A percentile compares a stretch with the other conserved stretches of the same genome.
Conservation (phyloP, 2,888 invertebrate species). For the Subacronicta megacephala region DNA sequence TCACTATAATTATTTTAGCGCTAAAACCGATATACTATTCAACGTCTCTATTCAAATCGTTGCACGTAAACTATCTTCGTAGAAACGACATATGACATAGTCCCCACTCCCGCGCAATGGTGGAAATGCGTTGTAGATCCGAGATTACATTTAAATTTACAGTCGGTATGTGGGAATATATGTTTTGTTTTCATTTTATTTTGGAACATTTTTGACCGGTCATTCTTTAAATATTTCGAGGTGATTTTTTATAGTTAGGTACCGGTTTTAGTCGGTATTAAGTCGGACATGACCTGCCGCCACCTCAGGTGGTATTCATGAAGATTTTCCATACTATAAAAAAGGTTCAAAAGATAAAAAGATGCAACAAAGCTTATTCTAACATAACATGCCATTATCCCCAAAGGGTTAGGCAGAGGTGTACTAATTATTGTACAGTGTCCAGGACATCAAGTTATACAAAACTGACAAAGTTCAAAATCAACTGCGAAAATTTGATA, state of each 20-base stretch:
- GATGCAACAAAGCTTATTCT: too few relatives aligned
- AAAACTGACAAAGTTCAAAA: too few relatives aligned
- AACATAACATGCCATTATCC: too few relatives aligned
- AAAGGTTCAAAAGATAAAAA: too few relatives aligned
- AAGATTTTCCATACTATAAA: too few relatives aligned
- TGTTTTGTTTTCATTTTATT: constrained; percentile 54
- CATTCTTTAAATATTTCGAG: constrained; percentile 49
- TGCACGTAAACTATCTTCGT: constrained; percentile 26
- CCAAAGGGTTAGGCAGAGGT: too few relatives aligned
- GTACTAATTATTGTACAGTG: too few relatives aligned
- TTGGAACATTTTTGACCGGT: constrained; percentile 51
- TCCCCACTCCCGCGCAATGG: constrained; percentile 18
- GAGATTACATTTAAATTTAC: constrained; percentile 44
- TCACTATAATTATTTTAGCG: constrained; percentile 12
- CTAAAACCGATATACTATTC: constrained; percentile 25
- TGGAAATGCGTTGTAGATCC: constrained; percentile 23
- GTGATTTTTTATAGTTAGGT: constrained; percentile 26
- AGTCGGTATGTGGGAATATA: constrained; percentile 33
- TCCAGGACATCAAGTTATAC: too few relatives aligned
- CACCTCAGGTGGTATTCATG: too few relatives aligned
- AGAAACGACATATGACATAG: constrained; percentile 27
- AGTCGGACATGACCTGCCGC: too few relatives aligned
- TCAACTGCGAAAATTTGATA: too few relatives aligned
- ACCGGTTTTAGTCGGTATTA: too few relatives aligned
- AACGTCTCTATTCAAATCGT: constrained; percentile 25